Base-by-base conservation (phyloP, 2,888 invertebrate genomes). In the Megamerina dolium region DNA sequence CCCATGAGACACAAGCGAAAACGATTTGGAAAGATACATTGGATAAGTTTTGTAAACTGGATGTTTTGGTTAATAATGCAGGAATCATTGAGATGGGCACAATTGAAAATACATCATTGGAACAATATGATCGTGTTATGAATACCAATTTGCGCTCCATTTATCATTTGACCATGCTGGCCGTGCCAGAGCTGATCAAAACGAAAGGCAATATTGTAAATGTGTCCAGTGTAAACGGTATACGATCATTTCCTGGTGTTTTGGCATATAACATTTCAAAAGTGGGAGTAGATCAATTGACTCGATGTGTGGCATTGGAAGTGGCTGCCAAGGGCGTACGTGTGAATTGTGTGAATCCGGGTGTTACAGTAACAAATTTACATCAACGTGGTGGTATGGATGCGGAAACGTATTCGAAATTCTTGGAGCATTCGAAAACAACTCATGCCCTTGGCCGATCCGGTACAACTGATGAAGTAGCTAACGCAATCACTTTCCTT, bases 211-310 rank as follows among this genome's bases (percentile, higher is more conserved):
- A 78, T 56, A 83, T 94, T 56, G 91, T 97, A 0, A 96, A 95
- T 67, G 87, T 96, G 0, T 95, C 94, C 3, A 93, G 93, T 66
- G 89, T 95, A 1, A 85, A 84, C 58, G 96, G 95, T 8, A 64
- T 90, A 20, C 76, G 93, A 64, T 80, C 94, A 48, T 95, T 94
- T 61, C 83, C 93, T 1, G 85, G 86, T 40, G 82, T 92, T n/a
- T 70, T 94, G 41, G 84, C 92, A 1, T 97, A 97, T 67, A 84
- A 83, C 58, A 84, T 96, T 77, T 91, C 92, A 5, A 97, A 97
- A 75, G 77, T 91, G 31, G 92, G 93, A 5, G 69, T 96, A 6
- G 96, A 97, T 73, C 95, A 96, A 64, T 83, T 97, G 54, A 97
- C 96, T 0, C 79, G 85, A 63, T 93, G 93, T 65, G 77, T 83